Conservation (phyloP, 1,140 invertebrate genomes). For the Scaptodrosophila lebanonensis region DNA sequence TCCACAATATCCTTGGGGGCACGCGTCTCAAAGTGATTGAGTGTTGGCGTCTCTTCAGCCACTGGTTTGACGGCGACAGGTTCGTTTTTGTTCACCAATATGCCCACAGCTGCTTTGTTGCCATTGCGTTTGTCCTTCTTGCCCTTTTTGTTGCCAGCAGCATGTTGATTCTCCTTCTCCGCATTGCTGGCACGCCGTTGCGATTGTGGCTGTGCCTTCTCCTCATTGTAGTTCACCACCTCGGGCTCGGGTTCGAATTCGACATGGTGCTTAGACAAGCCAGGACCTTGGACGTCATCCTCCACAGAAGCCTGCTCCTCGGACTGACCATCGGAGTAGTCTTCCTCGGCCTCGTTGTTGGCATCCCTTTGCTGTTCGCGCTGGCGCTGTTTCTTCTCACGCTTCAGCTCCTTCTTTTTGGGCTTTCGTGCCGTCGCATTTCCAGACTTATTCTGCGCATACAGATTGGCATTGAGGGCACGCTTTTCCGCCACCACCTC, state of each 20-base stretch:
- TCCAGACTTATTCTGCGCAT: slow-evolving; percentile 49
- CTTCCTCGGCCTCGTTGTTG: slow-evolving; percentile 56
- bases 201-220: not conserved
- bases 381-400: slow-evolving; percentile 64
- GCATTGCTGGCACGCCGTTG: slow-evolving; percentile 61
- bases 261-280: slow-evolving; percentile 72
- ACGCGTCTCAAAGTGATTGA: slow-evolving; percentile 87
- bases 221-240: slow-evolving; percentile 42
- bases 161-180: slow-evolving; percentile 52
- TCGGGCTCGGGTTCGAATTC: slow-evolving; percentile 76
- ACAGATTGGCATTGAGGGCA: slow-evolving; percentile 68
- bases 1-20: slow-evolving; percentile 89
- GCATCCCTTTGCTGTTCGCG: slow-evolving; percentile 58
- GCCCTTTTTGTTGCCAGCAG: slow-evolving; percentile 49
- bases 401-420: slow-evolving; percentile 70
- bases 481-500: slow-evolving; percentile 73
- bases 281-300: slow-evolving; percentile 38
- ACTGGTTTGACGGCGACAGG: slow-evolving; percentile 76
- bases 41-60: slow-evolving; percentile 56
- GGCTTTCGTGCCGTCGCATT: slow-evolving; percentile 55
- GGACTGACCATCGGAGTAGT: slow-evolving; percentile 68
- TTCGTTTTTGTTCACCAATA: slow-evolving; percentile 83
- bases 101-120: slow-evolving; percentile 59
- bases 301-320: slow-evolving; percentile 64
- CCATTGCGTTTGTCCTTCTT: slow-evolving; percentile 78